These are phyloP conservation scores for Ennomos erosarius DNA, from an alignment of 2,888 invertebrate genomes.

Conservation along the genomic window DNA sequence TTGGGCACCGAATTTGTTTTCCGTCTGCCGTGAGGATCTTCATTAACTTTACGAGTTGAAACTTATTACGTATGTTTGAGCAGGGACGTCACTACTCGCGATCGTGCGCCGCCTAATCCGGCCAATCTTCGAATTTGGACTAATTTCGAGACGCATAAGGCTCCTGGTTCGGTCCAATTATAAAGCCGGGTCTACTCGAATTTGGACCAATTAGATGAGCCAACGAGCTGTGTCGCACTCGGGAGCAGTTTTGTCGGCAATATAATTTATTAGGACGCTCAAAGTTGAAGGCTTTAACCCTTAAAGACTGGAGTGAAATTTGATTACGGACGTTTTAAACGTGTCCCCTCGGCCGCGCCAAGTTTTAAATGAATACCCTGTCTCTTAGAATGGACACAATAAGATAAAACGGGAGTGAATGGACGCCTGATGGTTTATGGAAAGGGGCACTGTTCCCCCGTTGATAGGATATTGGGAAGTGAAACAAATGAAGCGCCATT, in stretches of 20 bases:
- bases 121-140: conserved; percentile 73
- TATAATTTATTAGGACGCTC: conserved; percentile 84
- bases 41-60: conserved; percentile 71
- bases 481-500: conserved; percentile 50
- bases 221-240: conserved; percentile 84
- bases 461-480: conserved; percentile 45
- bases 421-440: conserved; percentile 23
- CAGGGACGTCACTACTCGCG: conserved; percentile 65
- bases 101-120: conserved; percentile 69
- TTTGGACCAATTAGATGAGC: conserved; percentile 84
- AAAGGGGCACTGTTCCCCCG: conserved; percentile 21
- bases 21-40: conserved; percentile 67
- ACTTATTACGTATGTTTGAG: conserved; percentile 77
- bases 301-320: conserved; percentile 84
- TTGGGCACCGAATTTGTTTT: conserved; percentile 75
- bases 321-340: conserved; percentile 81
- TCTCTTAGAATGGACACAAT: conserved; percentile 51
- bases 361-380: conserved; percentile 75
- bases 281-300: conserved; percentile 82
- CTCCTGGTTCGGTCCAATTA: conserved; percentile 76
- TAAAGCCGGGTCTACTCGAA: conserved; percentile 78
- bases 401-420: conserved; percentile 29
- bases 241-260: conserved; percentile 84
- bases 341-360: conserved; percentile 72
- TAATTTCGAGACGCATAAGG: conserved; percentile 76